phyloP scores from a whole-genome alignment of 2,888 invertebrate genomes.

The Pemphredon lugubris region DNA sequence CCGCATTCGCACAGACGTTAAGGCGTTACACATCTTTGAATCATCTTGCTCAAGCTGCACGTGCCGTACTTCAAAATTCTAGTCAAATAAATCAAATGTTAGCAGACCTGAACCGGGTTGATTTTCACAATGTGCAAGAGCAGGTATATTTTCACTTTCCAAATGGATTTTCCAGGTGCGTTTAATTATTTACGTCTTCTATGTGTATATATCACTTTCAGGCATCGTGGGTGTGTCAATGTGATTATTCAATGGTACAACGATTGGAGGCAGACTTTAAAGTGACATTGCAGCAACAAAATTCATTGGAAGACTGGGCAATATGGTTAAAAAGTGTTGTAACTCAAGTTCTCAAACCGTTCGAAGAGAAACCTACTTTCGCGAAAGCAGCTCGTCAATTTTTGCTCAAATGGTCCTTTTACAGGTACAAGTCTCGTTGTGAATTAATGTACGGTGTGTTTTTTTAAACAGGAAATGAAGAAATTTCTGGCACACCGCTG shows the following conservation, averaged over 20 bases:
- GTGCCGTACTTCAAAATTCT: slow-evolving; percentile 97
- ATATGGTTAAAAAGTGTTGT: slow-evolving; percentile 98
- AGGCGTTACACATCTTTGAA: slow-evolving; percentile 98
- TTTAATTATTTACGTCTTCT: too few species aligned
- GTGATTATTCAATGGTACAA: slow-evolving; percentile 92
- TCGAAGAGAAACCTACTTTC: slow-evolving; percentile 91
- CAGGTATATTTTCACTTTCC: slow-evolving; percentile 83
- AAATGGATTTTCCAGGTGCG: too few species aligned
- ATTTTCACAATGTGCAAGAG: slow-evolving; percentile 96
- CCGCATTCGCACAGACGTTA: slow-evolving; percentile 96
- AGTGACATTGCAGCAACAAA: slow-evolving; percentile 94
- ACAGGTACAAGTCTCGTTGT: too few species aligned
- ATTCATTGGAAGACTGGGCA: slow-evolving; percentile 98
- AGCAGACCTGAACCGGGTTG: slow-evolving; percentile 97
- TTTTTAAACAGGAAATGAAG: not conserved
- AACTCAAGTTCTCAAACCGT: slow-evolving; percentile 92
- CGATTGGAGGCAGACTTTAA: slow-evolving; percentile 96
- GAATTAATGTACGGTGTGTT: slow-evolving; percentile 13
- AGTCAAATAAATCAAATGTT: slow-evolving; percentile 98
- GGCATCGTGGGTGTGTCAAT: slow-evolving; percentile 99
- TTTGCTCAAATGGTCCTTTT: slow-evolving; percentile 99
- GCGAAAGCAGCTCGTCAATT: slow-evolving; percentile 94
- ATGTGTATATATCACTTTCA: slow-evolving; percentile 81
- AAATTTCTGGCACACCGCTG: too few species aligned
- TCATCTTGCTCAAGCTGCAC: slow-evolving; percentile 97